Percentiles rank a stretch among this genome's conserved stretches.
Conservation (phyloP, 2,113 vertebrate species). For the Drymodes brunneopygia region DNA sequence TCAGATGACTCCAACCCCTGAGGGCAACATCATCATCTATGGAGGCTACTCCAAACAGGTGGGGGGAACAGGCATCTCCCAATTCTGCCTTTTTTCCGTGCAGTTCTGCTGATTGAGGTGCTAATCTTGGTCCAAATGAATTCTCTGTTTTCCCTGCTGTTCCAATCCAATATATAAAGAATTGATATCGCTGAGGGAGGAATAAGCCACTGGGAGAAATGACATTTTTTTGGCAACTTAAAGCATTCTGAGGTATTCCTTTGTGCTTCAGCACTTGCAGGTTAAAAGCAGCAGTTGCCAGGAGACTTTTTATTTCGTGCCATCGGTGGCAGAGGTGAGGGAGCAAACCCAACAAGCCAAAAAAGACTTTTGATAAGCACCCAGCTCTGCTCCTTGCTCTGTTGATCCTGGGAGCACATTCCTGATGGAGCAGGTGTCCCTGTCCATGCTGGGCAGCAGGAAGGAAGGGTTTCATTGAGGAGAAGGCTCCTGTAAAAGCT, state of each 20-base stretch:
- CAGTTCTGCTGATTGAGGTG: background rate
- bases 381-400: background rate
- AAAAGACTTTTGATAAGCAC: background rate
- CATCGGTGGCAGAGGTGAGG: background rate
- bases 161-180: background rate
- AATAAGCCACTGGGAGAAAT: background rate
- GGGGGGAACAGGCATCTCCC: background rate
- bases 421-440: background rate
- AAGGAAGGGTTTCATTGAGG: slow-evolving; percentile 30
- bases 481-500: background rate
- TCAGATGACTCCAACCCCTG: slow-evolving; percentile 80
- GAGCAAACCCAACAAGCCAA: background rate
- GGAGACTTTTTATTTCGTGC: background rate
- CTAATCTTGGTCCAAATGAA: background rate
- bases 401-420: background rate
- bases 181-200: background rate
- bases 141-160: background rate
- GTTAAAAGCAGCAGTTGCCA: background rate
- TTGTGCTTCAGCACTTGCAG: background rate
- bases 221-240: background rate
- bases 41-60: slow-evolving; percentile 97
- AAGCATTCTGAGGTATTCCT: background rate
- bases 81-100: background rate
- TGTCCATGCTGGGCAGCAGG: background rate
- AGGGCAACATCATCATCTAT: slow-evolving; percentile 83